Conservation (phyloP, 2,797 vertebrate species). For the Distichodus sexfasciatus region DNA sequence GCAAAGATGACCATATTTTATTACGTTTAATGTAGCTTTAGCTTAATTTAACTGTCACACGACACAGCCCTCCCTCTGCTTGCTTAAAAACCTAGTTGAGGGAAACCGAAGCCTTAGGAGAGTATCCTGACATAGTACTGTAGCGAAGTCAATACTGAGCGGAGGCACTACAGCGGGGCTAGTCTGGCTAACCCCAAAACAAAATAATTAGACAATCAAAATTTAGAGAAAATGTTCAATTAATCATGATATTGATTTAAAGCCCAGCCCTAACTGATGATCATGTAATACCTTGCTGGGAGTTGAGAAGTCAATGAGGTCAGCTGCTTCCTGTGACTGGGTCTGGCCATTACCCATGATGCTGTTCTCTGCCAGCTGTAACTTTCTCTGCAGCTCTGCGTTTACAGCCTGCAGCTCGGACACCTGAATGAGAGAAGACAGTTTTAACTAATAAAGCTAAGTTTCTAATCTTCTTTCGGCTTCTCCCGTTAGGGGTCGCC, state of each 20-base stretch:
- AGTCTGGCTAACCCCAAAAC: too few relatives aligned
- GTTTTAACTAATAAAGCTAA: not conserved
- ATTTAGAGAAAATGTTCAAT: not conserved
- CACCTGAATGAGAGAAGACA: slow-evolving; percentile 69
- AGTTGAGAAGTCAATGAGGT: slow-evolving; percentile 28
- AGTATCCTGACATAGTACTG: too few relatives aligned
- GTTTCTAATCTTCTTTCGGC: too few relatives aligned
- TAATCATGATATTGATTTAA: too few relatives aligned
- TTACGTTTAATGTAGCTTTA: too few relatives aligned
- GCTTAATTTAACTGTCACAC: too few relatives aligned
- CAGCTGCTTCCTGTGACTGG: slow-evolving; percentile 6
- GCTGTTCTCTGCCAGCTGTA: slow-evolving; percentile 60
- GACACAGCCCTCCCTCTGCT: too few relatives aligned
- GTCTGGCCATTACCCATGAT: not conserved
- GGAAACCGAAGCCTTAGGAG: too few relatives aligned
- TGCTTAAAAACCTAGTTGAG: too few relatives aligned
- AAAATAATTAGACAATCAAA: not conserved
- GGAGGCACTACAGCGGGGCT: not conserved
- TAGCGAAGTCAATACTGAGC: not conserved
- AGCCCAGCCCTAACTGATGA: too few relatives aligned
- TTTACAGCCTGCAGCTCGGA: slow-evolving; percentile 81
- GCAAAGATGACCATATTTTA: too few relatives aligned
- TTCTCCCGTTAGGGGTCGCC: too few relatives aligned
- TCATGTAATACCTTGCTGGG: not conserved
- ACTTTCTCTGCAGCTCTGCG: slow-evolving; percentile 74